Conservation (phyloP, 2,113 vertebrate genomes). For the Hippocampus zosterae region DNA sequence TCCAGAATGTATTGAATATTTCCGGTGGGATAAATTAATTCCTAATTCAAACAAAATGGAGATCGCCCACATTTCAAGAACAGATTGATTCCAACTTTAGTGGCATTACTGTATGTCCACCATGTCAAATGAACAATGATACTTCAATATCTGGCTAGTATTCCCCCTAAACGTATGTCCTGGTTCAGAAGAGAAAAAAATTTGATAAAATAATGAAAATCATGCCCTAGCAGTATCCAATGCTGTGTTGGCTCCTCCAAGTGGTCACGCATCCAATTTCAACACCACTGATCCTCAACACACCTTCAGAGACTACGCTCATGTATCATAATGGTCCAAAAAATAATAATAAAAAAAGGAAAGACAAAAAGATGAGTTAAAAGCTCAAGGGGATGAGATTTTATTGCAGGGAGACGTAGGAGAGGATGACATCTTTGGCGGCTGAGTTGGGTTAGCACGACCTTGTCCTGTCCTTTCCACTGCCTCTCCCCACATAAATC, state of each 20-base stretch:
- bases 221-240: not conserved
- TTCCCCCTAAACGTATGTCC: not conserved
- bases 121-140: not conserved
- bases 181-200: not conserved
- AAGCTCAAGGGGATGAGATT: not conserved
- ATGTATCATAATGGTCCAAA: not conserved
- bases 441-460: slow-evolving; percentile 20
- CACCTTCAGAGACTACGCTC: not conserved
- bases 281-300: too few species aligned
- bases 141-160: not conserved
- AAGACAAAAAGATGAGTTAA: not conserved
- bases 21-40: not conserved
- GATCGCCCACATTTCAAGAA: too few species aligned
- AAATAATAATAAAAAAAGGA: not conserved
- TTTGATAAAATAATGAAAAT: slow-evolving; percentile 7
- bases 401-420: not conserved
- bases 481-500: slow-evolving; percentile 30
- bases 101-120: too few species aligned
- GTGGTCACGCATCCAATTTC: slow-evolving; percentile 22
- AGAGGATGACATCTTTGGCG: not conserved
- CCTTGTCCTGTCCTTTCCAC: slow-evolving; percentile 35
- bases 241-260: slow-evolving; percentile 52
- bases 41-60: not conserved
- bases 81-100: too few species aligned
- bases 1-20: not conserved